Conservation (phyloP, 2,888 invertebrate species). For the Theodoxus fluviatilis region DNA sequence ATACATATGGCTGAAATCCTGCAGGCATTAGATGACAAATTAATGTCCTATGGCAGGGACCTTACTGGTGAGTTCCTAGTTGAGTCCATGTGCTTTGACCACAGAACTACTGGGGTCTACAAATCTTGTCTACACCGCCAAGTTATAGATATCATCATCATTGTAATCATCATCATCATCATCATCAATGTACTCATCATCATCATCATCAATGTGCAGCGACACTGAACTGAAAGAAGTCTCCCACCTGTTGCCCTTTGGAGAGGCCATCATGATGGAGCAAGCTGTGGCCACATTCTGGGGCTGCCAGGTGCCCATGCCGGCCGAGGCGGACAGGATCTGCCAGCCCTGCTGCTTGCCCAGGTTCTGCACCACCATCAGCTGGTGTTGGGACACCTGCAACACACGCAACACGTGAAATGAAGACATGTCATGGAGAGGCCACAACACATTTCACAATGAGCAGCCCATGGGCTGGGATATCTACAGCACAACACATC, state of each 20-base stretch:
- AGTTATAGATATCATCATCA: too few species aligned
- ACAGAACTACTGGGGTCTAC: too few species aligned
- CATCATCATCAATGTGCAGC: not conserved
- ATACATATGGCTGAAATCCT: too few species aligned
- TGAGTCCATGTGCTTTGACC: too few species aligned
- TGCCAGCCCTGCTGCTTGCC: constrained; percentile 97
- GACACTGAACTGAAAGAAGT: not conserved
- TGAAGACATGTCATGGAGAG: not conserved
- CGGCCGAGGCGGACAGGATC: constrained; percentile 81
- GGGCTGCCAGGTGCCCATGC: constrained; percentile 86
- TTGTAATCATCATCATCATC: too few species aligned
- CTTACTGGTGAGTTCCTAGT: too few species aligned
- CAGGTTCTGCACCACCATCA: constrained; percentile 86
- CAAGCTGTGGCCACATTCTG: constrained; percentile 93
- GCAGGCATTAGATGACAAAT: too few species aligned
- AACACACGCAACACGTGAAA: constrained; percentile 23
- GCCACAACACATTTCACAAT: not conserved
- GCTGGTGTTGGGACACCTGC: constrained; percentile 93
- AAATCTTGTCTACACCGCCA: too few species aligned
- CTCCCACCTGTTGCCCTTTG: constrained; percentile 76
- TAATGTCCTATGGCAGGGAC: too few species aligned
- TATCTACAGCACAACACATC: too few species aligned
- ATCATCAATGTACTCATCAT: not conserved
- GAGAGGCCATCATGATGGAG: constrained; percentile 88
- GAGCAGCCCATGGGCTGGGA: not conserved